A percentile compares a stretch with the other conserved stretches of the same genome.
Evolutionary conservation across 2,797 vertebrate species (phyloP).

Genomic region (Odontamblyopus rebecca): DNA sequence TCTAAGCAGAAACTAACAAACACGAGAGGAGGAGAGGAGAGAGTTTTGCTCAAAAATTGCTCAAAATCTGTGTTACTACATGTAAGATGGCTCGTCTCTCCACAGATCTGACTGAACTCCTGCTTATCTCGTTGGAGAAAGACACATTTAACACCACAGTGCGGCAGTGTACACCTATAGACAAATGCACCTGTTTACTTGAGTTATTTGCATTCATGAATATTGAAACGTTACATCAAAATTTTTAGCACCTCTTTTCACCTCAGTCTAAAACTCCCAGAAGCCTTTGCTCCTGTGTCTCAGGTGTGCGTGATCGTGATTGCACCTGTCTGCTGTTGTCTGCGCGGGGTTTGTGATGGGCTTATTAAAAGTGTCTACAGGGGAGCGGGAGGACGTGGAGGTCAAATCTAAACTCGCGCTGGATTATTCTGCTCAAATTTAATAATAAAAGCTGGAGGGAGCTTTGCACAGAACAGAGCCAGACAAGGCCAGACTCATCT

Average conservation of each 20-base stretch:
- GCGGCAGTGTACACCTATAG: no score
- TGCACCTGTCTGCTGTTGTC: constrained; percentile 13
- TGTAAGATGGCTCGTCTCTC: no score
- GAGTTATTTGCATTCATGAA: not conserved
- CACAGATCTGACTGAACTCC: no score
- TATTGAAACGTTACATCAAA: not conserved
- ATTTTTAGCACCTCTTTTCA: not conserved
- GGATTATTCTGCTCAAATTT: not conserved
- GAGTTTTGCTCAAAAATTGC: no score
- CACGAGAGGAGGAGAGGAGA: no score
- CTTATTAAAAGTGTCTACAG: constrained; percentile 2
- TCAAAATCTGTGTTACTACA: no score
- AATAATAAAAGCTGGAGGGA: not conserved
- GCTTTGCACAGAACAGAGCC: not conserved
- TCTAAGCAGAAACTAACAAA: no score
- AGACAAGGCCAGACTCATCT: not conserved
- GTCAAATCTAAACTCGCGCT: not conserved
- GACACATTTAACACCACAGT: no score
- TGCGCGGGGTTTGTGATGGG: constrained; percentile 10
- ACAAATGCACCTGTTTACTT: no score
- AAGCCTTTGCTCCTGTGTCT: not conserved
- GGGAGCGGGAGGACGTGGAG: not conserved
- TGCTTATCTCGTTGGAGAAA: no score
- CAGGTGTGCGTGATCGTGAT: constrained; percentile 7
- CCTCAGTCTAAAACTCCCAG: not conserved